These are phyloP conservation scores for Callocephalon fimbriatum DNA, from an alignment of 2,113 vertebrate genomes.

Conservation along the genomic window DNA sequence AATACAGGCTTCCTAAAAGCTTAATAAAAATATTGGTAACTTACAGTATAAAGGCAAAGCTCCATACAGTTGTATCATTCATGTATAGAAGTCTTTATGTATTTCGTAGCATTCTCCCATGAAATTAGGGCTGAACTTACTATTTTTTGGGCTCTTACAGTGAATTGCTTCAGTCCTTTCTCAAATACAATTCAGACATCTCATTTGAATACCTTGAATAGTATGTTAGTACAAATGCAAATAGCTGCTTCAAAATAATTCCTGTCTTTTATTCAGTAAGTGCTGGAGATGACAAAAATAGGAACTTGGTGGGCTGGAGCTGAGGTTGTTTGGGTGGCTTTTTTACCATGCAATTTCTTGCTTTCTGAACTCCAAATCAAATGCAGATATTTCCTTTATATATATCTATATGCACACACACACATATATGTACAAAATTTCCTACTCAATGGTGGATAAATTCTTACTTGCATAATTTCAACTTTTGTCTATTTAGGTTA, in stretches of 20 bases:
- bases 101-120: neutral
- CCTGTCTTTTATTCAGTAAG: neutral
- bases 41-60: neutral
- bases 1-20: neutral
- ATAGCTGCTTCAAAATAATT: neutral
- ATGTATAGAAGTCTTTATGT: neutral
- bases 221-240: neutral
- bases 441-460: neutral
- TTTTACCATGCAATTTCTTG: neutral
- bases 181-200: neutral
- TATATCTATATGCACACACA: neutral
- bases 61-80: neutral
- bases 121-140: neutral
- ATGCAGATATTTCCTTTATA: neutral
- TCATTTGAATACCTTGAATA: neutral
- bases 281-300: neutral
- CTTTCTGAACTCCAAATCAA: neutral
- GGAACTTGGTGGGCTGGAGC: neutral
- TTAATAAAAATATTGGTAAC: neutral
- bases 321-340: neutral
- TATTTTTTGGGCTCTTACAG: neutral
- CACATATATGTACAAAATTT: neutral
- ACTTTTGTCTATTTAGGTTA: fast-evolving
- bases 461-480: neutral
- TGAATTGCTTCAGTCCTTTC: neutral